Conservation (phyloP, 2,113 vertebrate genomes). For the Ifrita kowaldi region DNA sequence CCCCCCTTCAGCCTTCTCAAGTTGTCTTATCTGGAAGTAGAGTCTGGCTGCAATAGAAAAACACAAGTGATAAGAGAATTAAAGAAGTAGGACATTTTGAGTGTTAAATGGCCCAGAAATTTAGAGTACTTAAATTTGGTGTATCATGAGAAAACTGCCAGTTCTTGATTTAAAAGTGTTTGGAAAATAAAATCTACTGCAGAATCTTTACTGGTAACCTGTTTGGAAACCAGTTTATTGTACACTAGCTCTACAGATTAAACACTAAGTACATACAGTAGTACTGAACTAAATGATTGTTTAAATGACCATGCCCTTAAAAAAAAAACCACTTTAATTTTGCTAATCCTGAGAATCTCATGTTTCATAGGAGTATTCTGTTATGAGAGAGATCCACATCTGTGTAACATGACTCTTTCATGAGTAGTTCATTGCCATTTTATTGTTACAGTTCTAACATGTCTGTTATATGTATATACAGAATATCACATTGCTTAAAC, state of each 20-base stretch:
- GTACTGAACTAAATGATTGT: not conserved
- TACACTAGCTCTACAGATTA: not conserved
- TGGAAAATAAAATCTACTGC: not conserved
- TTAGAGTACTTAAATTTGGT: not conserved
- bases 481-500: constrained; percentile 26
- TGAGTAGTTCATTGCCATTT: constrained; percentile 15
- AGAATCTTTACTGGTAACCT: not conserved
- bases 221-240: not conserved
- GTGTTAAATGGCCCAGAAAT: not conserved
- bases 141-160: not conserved
- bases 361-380: not conserved
- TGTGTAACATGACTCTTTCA: not conserved
- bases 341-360: not conserved
- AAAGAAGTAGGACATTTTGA: not conserved
- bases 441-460: not conserved
- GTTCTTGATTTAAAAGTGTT: not conserved
- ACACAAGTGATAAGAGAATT: not conserved
- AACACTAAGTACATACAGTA: not conserved
- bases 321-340: not conserved
- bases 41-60: not conserved
- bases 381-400: not conserved
- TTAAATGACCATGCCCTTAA: not conserved
- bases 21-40: not conserved
- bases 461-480: constrained; percentile 6
- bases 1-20: not conserved